Percentiles rank a stretch among this genome's conserved stretches.
Evolutionary conservation across 1,140 invertebrate species (phyloP).

Genomic region (Diabrotica virgifera): DNA sequence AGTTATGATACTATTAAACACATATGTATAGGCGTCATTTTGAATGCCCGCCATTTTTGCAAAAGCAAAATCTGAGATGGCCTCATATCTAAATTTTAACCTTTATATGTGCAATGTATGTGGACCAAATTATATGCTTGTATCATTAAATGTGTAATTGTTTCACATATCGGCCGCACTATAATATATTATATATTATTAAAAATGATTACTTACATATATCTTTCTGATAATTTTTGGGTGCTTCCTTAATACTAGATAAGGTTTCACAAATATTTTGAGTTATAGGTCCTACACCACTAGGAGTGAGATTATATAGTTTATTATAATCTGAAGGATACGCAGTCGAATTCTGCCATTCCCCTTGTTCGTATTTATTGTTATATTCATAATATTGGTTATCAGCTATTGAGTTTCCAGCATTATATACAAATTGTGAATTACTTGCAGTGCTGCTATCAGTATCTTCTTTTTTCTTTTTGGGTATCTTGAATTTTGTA

Average conservation of each 20-base stretch:
- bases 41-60: too few species aligned
- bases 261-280: constrained; percentile 26
- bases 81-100: too few species aligned
- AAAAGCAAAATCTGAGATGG: too few species aligned
- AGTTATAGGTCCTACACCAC: constrained; percentile 21
- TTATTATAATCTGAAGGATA: constrained; percentile 2
- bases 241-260: constrained; percentile 25
- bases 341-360: constrained; percentile 5
- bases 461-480: constrained; percentile 2
- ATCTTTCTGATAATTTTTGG: constrained; percentile 29
- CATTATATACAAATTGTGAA: not conserved
- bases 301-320: not conserved
- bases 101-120: too few species aligned
- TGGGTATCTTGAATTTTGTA: constrained; percentile 8
- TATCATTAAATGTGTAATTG: too few species aligned
- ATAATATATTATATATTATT: not conserved
- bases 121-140: too few species aligned
- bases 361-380: constrained; percentile 12
- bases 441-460: not conserved
- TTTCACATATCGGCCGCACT: too few species aligned
- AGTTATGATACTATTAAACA: too few species aligned
- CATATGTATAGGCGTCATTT: too few species aligned
- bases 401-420: constrained; percentile 9
- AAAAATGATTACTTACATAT: constrained; percentile 27
- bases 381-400: constrained; percentile 22